A percentile compares a stretch with the other conserved stretches of the same genome.
These are phyloP conservation scores for Mythimna lalbum DNA, from an alignment of 2,888 invertebrate species.

Conservation along the genomic window DNA sequence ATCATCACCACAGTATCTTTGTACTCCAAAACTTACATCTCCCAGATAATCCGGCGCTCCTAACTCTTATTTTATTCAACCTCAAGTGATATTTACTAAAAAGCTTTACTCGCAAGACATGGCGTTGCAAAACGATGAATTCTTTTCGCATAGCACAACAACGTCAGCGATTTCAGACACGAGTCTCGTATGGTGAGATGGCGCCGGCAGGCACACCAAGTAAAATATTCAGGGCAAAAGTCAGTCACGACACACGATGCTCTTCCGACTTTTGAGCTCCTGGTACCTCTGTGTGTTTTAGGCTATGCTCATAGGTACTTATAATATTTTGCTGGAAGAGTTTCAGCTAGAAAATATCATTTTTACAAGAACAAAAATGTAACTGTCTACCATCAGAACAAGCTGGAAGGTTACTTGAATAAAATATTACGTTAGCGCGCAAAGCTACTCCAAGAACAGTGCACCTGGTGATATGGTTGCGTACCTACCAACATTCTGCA, in stretches of 20 bases:
- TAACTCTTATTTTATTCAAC: constrained; percentile 44
- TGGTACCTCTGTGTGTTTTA: constrained; percentile 67
- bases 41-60: not conserved
- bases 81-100: constrained; percentile 48
- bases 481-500: not conserved
- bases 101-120: constrained; percentile 43
- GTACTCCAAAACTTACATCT: constrained; percentile 5
- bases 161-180: constrained; percentile 75
- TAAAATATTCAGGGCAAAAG: constrained; percentile 89
- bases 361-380: not conserved
- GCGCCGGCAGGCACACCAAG: constrained; percentile 78
- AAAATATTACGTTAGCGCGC: constrained; percentile 9
- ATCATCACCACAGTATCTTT: not conserved
- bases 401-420: constrained; percentile 7
- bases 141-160: constrained; percentile 60
- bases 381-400: not conserved
- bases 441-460: not conserved
- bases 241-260: constrained; percentile 84
- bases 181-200: constrained; percentile 74
- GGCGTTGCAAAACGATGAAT: constrained; percentile 57
- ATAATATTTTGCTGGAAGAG: constrained; percentile 42
- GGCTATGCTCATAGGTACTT: constrained; percentile 34
- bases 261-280: constrained; percentile 74
- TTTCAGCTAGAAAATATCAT: constrained; percentile 19
- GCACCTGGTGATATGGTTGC: not conserved